Evolutionary conservation across 2,113 vertebrate genomes (phyloP).

Genomic region (Gymnogyps californianus): DNA sequence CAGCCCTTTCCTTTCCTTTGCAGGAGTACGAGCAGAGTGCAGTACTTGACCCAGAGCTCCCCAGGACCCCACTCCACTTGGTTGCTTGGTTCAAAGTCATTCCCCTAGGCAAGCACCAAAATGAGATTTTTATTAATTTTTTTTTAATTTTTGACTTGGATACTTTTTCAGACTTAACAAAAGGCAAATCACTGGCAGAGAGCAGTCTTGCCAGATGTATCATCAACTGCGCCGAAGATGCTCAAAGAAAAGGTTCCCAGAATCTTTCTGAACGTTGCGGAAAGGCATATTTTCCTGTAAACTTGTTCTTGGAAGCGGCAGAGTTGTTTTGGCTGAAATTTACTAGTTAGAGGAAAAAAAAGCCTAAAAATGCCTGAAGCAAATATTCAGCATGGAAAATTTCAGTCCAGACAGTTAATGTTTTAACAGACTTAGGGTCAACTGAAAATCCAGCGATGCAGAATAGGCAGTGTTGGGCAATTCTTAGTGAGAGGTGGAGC

Average conservation of each 20-base stretch:
- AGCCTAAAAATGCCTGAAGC: not conserved
- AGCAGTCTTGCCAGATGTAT: not conserved
- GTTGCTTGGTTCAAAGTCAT: not conserved
- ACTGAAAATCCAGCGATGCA: not conserved
- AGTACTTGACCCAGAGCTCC: not conserved
- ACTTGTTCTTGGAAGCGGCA: constrained; percentile 25
- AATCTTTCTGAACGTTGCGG: not conserved
- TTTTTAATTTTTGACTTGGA: not conserved
- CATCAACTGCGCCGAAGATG: not conserved
- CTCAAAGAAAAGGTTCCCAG: constrained; percentile 10
- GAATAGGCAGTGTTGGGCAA: not conserved
- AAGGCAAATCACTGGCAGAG: not conserved
- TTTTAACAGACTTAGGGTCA: not conserved
- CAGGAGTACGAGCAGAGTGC: not conserved
- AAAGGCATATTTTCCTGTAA: constrained; percentile 22
- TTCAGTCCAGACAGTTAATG: not conserved
- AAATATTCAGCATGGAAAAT: not conserved
- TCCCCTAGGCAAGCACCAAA: not conserved
- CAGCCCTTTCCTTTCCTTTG: not conserved
- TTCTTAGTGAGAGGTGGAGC: not conserved
- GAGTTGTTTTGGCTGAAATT: constrained; percentile 23
- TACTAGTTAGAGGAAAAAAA: not conserved
- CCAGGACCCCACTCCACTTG: accelerated
- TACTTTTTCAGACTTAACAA: not conserved
- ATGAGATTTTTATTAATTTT: not conserved